Conservation (phyloP, 1,140 invertebrate genomes). For the Saxidomus purpurata region DNA sequence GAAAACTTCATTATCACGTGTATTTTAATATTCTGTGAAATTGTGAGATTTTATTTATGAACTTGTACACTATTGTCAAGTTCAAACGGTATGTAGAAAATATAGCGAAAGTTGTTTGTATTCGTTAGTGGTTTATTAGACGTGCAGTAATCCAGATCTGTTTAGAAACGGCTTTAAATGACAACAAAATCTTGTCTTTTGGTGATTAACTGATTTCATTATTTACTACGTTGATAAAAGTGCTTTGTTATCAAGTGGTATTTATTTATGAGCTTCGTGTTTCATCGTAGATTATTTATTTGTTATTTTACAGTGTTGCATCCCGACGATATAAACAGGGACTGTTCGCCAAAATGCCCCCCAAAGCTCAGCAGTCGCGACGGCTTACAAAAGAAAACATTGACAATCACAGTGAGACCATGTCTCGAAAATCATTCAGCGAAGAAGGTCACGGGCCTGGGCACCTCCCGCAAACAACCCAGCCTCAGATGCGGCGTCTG, state of each 20-base stretch:
- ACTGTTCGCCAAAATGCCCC: conserved; percentile 37
- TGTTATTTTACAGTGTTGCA: neutral
- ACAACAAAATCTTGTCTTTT: neutral
- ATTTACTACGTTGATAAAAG: neutral
- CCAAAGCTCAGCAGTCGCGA: neutral
- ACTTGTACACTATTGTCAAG: too few species aligned
- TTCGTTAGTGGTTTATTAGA: neutral
- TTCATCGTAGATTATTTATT: neutral
- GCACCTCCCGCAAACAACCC: conserved; percentile 46
- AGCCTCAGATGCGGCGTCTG: conserved; percentile 52
- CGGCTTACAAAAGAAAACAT: conserved; percentile 61
- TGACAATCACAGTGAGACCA: conserved; percentile 28
- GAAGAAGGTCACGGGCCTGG: neutral
- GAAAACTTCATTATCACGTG: too few species aligned
- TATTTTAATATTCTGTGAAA: too few species aligned
- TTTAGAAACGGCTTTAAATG: neutral
- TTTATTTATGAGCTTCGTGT: too few species aligned
- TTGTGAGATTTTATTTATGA: too few species aligned
- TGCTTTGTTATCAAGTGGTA: neutral
- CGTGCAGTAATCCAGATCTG: neutral
- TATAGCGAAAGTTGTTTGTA: neutral
- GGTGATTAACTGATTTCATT: neutral
- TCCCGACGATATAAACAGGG: neutral
- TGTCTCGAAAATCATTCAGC: conserved; percentile 29
- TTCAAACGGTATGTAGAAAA: neutral